Conservation (phyloP, 2,113 vertebrate species). For the Sceloporus tristichus region DNA sequence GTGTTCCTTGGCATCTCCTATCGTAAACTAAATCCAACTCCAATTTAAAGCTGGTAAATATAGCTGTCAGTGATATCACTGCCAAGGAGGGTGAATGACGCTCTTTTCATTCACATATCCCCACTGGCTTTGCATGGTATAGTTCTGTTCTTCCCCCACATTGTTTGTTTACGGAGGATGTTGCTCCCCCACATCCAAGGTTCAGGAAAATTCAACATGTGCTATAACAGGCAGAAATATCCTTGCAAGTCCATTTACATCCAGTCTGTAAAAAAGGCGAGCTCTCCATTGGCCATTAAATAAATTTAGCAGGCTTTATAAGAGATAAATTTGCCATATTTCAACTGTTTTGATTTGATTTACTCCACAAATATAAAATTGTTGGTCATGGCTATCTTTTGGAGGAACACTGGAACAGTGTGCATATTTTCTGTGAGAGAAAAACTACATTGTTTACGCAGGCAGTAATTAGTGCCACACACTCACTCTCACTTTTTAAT, state of each 20-base stretch:
- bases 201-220: constrained; percentile 2
- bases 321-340: constrained; percentile 24
- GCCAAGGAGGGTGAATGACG: constrained; percentile 53
- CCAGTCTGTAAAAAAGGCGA: not conserved
- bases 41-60: constrained; percentile 62
- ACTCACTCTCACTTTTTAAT: too few relatives aligned
- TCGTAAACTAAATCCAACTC: constrained; percentile 15
- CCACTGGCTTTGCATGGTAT: constrained; percentile 24
- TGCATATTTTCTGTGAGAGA: not conserved
- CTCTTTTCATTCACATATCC: constrained; percentile 49
- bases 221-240: not conserved
- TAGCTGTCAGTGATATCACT: constrained; percentile 57
- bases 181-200: constrained; percentile 37
- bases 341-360: not conserved
- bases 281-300: constrained; percentile 18
- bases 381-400: not conserved
- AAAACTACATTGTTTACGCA: too few relatives aligned
- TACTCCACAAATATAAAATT: not conserved
- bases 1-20: constrained; percentile 7
- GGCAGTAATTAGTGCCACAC: too few relatives aligned
- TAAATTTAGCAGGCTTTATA: constrained; percentile 17
- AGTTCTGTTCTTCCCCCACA: constrained; percentile 35
- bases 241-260: constrained; percentile 10
- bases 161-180: constrained; percentile 48
- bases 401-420: not conserved